These are phyloP conservation scores for Chloromyia formosa DNA, from an alignment of 2,888 invertebrate genomes.

Conservation along the genomic window DNA sequence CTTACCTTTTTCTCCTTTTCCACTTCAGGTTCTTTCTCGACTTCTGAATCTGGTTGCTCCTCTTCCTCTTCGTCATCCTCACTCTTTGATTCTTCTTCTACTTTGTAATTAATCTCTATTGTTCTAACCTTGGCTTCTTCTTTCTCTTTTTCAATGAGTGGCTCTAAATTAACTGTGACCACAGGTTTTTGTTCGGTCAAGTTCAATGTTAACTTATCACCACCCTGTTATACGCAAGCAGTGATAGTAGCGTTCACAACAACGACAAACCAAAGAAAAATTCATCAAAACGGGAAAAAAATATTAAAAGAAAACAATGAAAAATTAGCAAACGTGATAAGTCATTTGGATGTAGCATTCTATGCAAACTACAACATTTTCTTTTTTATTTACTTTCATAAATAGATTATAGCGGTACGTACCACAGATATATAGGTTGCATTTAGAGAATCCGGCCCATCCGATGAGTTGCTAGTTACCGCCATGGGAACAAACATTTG, in stretches of 20 bases:
- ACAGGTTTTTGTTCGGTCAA: constrained; percentile 60
- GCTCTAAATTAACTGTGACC: constrained; percentile 40
- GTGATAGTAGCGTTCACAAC: constrained; percentile 29
- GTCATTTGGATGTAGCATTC: not conserved
- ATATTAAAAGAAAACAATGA: constrained; percentile 27
- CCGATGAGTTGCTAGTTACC: constrained; percentile 58
- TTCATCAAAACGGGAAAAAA: constrained; percentile 45
- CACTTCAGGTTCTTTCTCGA: constrained; percentile 10
- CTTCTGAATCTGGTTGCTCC: not conserved
- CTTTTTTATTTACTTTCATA: not conserved
- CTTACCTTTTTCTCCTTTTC: constrained; percentile 46
- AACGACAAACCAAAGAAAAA: constrained; percentile 41
- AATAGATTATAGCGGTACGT: constrained; percentile 64
- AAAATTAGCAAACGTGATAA: not conserved
- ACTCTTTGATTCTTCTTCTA: not conserved
- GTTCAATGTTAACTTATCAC: constrained; percentile 74
- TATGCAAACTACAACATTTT: not conserved
- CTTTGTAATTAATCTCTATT: constrained; percentile 14
- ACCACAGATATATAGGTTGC: constrained; percentile 81
- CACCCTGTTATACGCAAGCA: constrained; percentile 66
- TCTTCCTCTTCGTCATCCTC: not conserved
- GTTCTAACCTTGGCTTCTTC: constrained; percentile 11
- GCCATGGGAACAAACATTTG: constrained; percentile 68
- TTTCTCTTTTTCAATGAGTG: constrained; percentile 35
- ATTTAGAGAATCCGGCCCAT: constrained; percentile 66